Percentiles rank a stretch among this genome's conserved stretches.
Conservation (phyloP, 2,113 vertebrate genomes). For the Phalacrocorax brasilianus region DNA sequence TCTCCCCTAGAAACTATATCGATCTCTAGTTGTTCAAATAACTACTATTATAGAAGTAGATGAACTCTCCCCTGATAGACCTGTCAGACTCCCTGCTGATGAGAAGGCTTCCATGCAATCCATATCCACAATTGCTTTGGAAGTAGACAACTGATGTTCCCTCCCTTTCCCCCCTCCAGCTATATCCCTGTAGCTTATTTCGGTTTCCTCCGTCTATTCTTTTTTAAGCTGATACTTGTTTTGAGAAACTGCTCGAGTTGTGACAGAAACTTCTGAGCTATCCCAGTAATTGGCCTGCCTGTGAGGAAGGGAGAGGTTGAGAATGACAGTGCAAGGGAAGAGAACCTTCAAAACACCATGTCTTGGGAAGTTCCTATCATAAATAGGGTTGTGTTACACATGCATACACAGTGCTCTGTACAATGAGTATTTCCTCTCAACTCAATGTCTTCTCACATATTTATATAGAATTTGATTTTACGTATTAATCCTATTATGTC, state of each 20-base stretch:
- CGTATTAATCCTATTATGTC: neutral
- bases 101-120: slow-evolving; percentile 47
- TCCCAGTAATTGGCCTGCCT: slow-evolving; percentile 33
- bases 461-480: neutral
- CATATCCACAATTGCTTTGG: slow-evolving; percentile 47
- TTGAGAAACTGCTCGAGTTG: slow-evolving; percentile 28
- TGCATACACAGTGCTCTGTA: neutral
- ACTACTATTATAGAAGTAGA: slow-evolving; percentile 57
- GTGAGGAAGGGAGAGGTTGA: neutral
- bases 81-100: slow-evolving; percentile 61
- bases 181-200: slow-evolving; percentile 21
- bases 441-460: neutral
- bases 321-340: slow-evolving; percentile 21
- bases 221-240: slow-evolving; percentile 52
- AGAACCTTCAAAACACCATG: neutral
- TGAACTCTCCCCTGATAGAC: slow-evolving; percentile 61
- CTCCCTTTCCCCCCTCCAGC: slow-evolving; percentile 15
- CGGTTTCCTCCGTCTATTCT: neutral
- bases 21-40: slow-evolving; percentile 63
- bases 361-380: neutral
- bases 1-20: slow-evolving; percentile 55
- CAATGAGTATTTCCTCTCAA: neutral
- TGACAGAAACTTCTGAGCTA: slow-evolving; percentile 53
- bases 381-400: neutral
- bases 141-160: neutral